These are phyloP conservation scores for Remorina albescens DNA, from an alignment of 2,797 vertebrate species.

Conservation along the genomic window DNA sequence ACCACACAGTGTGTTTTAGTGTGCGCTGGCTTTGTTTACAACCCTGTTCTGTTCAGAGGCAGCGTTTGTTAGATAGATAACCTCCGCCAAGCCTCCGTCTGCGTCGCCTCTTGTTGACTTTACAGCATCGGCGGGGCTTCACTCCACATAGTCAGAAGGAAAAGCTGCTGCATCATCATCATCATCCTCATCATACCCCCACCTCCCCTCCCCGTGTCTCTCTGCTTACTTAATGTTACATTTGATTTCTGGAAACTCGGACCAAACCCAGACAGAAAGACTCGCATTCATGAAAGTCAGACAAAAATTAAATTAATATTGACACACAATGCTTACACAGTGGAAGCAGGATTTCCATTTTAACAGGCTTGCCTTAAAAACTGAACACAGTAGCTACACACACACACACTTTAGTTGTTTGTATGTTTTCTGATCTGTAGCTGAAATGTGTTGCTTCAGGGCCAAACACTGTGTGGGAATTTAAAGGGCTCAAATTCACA, in stretches of 20 bases:
- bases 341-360: too few relatives aligned
- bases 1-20: not conserved
- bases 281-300: not conserved
- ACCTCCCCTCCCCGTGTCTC: not conserved
- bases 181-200: not conserved
- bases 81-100: not conserved
- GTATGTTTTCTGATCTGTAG: not conserved
- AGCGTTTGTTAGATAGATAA: slow-evolving; percentile 18
- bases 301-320: not conserved
- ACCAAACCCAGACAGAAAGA: too few relatives aligned
- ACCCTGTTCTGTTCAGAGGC: not conserved
- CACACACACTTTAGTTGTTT: not conserved
- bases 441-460: not conserved
- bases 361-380: not conserved
- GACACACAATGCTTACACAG: not conserved
- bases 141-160: slow-evolving; percentile 8
- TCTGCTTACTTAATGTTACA: not conserved
- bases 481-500: not conserved
- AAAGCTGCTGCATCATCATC: slow-evolving; percentile 39
- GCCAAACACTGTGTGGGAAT: not conserved
- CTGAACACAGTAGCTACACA: not conserved
- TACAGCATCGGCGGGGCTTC: slow-evolving; percentile 1
- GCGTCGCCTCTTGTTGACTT: slow-evolving; percentile 23
- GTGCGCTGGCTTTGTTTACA: slow-evolving; percentile 15
- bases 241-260: not conserved